phyloP scores from a whole-genome alignment of 2,888 invertebrate genomes.

The Stenichneumon culpator region DNA sequence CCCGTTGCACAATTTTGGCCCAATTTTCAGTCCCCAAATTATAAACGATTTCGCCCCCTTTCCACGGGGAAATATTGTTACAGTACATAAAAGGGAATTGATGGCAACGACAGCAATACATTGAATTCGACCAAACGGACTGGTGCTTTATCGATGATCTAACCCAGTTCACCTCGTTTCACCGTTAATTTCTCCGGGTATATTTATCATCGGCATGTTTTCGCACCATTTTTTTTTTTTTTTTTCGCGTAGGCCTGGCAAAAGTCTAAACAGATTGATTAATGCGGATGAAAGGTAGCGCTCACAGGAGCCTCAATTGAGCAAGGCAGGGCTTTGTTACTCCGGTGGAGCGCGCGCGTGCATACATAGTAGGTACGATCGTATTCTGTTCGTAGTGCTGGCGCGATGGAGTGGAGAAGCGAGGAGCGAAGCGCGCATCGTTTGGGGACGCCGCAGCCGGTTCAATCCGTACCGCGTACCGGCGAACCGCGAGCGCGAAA shows the following conservation, averaged over 20 bases:
- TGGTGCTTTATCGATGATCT: conserved; percentile 60
- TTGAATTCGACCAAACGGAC: conserved; percentile 20
- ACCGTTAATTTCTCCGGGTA: conserved; percentile 53
- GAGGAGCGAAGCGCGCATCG: conserved; percentile 22
- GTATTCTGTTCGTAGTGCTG: conserved; percentile 40
- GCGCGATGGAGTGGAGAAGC: conserved; percentile 6
- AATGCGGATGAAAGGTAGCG: conserved; percentile 4
- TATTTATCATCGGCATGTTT: conserved; percentile 10
- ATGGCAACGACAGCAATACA: conserved; percentile 51
- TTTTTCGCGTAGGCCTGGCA: background rate
- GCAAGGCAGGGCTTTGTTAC: conserved; percentile 9
- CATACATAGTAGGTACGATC: conserved; percentile 25
- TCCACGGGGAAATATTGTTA: too few relatives aligned
- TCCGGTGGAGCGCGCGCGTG: background rate
- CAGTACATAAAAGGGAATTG: conserved; percentile 34
- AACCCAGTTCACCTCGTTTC: conserved; percentile 40
- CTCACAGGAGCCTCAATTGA: background rate
- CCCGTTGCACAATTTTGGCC: too few relatives aligned
- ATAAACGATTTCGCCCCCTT: too few relatives aligned
- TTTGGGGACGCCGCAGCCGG: conserved; percentile 33
- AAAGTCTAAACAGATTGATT: conserved; percentile 5
- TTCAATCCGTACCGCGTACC: conserved; percentile 55
- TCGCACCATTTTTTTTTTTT: conserved; percentile 1
- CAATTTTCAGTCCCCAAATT: too few relatives aligned
- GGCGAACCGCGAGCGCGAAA: conserved; percentile 53